A percentile compares a stretch with the other conserved stretches of the same genome.
phyloP scores from a whole-genome alignment of 2,888 invertebrate genomes.

The Polydesmus complanatus region DNA sequence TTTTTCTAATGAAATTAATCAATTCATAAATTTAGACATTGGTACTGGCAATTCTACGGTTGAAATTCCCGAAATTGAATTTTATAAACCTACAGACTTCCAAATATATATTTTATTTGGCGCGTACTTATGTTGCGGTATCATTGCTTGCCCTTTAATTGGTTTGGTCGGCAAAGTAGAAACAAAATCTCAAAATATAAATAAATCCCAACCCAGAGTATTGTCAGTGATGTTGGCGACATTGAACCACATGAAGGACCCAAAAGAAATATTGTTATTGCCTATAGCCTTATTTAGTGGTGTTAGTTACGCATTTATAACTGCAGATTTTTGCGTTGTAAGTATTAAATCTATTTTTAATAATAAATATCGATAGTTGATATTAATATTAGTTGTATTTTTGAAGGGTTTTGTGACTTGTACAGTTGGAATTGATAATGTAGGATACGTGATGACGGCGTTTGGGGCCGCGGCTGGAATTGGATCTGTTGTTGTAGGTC shows the following conservation, averaged over 20 bases:
- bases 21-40: too few relatives aligned
- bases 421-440: neutral
- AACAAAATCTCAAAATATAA: too few relatives aligned
- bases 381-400: too few relatives aligned
- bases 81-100: neutral
- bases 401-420: conserved; percentile 4
- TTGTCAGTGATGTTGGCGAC: neutral
- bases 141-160: neutral
- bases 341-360: neutral
- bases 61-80: neutral
- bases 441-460: conserved; percentile 3
- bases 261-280: neutral
- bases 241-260: neutral
- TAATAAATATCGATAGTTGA: too few relatives aligned
- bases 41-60: neutral
- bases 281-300: neutral
- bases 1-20: neutral
- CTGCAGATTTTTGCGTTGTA: conserved; percentile 3
- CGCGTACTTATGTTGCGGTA: neutral
- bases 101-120: neutral
- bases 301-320: neutral
- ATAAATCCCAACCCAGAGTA: neutral
- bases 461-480: neutral
- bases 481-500: conserved; percentile 4
- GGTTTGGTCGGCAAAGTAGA: neutral